Base-by-base conservation (phyloP, 2,113 vertebrate species). In the Tyrannus savana region DNA sequence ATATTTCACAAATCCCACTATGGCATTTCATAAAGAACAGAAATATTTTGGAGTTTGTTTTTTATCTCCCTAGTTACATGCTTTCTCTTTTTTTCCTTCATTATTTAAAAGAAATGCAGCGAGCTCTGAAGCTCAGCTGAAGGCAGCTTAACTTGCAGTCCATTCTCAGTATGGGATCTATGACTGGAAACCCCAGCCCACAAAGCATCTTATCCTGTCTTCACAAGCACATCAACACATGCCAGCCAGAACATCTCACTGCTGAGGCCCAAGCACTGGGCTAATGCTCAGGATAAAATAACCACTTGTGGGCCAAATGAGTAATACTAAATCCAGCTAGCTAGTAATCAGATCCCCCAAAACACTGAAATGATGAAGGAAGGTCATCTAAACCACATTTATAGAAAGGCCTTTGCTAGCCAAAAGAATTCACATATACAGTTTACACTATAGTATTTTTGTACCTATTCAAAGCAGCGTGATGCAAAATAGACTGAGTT, bases 141-240 rank as follows among this genome's bases (percentile, higher is more conserved):
- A 76, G 56, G 39, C 58, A 95, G n/a, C 16, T 62, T 28, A 37
- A 37, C 21, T n/a, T 25, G 35, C 2, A 2, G 13, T 28, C 30
- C 13, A 17, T 1, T 27, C 27, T 16, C 22, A 53, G 21, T 14
- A 12, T 3, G 4, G 25, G 9, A 6, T 41, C 59, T 50, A 35
- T 1, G 2, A 35, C 55, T 28, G 52, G 50, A 69, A 84, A 28
- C 3, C 7, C 17, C 60, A 6, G 6, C 12, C 9, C 72, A 17
- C 19, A 2, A 0, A 0, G 4, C 52, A n/a, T 37, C 37, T 66
- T 30, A 12, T 4, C 31, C 59, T 18, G 13, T 16, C 55, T 14
- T 69, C 76, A 19, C 2, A 4, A 42, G 33, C 44, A 55, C 8
- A 28, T 22, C 22, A 25, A 8, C 39, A 24, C 7, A 8, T 5